phyloP scores from a whole-genome alignment of 2,888 invertebrate species.

The Caenorhabditis angaria region DNA sequence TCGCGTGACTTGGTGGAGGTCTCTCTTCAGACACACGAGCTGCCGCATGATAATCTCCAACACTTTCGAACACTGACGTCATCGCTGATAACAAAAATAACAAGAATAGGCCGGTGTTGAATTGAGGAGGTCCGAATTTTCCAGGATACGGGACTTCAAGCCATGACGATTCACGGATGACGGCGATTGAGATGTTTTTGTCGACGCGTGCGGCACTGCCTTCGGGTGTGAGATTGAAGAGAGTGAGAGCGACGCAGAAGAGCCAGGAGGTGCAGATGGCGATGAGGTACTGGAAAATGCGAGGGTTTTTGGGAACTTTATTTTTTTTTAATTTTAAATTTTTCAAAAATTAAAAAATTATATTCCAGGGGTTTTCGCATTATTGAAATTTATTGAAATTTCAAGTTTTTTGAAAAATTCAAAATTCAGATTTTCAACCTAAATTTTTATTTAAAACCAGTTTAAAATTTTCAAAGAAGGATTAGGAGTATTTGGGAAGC shows the following conservation, averaged over 20 bases:
- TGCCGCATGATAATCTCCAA: slow-evolving; percentile 85
- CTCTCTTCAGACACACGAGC: slow-evolving; percentile 80
- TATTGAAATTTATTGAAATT: too few species aligned
- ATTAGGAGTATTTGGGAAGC: too few species aligned
- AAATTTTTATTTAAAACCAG: too few species aligned
- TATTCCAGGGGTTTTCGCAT: too few species aligned
- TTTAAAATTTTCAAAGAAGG: too few species aligned
- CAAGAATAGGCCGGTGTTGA: slow-evolving; percentile 63
- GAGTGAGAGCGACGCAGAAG: slow-evolving; percentile 66
- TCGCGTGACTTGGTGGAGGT: slow-evolving; percentile 85
- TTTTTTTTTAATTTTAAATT: too few species aligned
- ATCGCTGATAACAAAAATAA: slow-evolving; percentile 69
- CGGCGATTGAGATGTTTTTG: slow-evolving; percentile 59
- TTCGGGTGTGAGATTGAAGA: slow-evolving; percentile 57
- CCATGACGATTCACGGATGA: slow-evolving; percentile 63
- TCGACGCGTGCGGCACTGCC: slow-evolving; percentile 68
- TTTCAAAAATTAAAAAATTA: too few species aligned
- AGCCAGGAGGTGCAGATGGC: slow-evolving; percentile 69
- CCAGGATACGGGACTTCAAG: slow-evolving; percentile 66
- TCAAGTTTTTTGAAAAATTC: too few species aligned
- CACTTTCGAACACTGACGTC: slow-evolving; percentile 70
- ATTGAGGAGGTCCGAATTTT: slow-evolving; percentile 65
- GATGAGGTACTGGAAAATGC: slow-evolving; percentile 66
- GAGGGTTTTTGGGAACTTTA: too few species aligned
- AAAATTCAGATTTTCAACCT: too few species aligned